phyloP scores from a whole-genome alignment of 2,888 invertebrate species.

The Tinea pellionella region DNA sequence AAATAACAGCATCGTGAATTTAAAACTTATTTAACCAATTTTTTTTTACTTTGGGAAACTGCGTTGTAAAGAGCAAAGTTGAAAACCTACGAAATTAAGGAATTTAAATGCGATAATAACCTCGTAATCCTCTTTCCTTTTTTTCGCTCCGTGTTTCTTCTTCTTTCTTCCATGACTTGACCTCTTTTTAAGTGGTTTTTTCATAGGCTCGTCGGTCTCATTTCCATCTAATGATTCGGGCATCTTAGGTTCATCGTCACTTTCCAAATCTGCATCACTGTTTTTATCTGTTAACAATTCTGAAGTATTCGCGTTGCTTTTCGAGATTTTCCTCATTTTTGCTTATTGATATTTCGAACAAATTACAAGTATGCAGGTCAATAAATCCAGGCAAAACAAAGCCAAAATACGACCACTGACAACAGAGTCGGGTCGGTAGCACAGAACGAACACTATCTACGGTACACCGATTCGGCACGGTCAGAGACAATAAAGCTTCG shows the following conservation, averaged over 20 bases:
- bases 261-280: slow-evolving; percentile 20
- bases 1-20: too few species aligned
- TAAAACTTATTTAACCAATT: too few species aligned
- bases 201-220: slow-evolving; percentile 26
- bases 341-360: not conserved
- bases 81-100: too few species aligned
- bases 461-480: too few species aligned
- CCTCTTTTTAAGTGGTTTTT: slow-evolving; percentile 30
- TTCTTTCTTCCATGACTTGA: slow-evolving; percentile 30
- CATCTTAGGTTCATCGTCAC: not conserved
- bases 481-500: too few species aligned
- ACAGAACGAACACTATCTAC: too few species aligned
- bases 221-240: slow-evolving; percentile 21
- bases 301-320: slow-evolving; percentile 55
- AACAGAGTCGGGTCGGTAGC: not conserved
- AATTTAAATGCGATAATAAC: too few species aligned
- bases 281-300: slow-evolving; percentile 24
- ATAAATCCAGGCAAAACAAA: not conserved
- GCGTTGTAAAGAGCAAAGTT: too few species aligned
- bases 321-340: slow-evolving; percentile 55
- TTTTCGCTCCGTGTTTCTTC: slow-evolving; percentile 8
- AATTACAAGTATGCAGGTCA: not conserved
- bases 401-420: not conserved
- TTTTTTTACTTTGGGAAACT: too few species aligned
- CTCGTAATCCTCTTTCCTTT: too few species aligned